Base-by-base conservation (phyloP, 2,797 vertebrate genomes). In the Gadopsis bispinosus region DNA sequence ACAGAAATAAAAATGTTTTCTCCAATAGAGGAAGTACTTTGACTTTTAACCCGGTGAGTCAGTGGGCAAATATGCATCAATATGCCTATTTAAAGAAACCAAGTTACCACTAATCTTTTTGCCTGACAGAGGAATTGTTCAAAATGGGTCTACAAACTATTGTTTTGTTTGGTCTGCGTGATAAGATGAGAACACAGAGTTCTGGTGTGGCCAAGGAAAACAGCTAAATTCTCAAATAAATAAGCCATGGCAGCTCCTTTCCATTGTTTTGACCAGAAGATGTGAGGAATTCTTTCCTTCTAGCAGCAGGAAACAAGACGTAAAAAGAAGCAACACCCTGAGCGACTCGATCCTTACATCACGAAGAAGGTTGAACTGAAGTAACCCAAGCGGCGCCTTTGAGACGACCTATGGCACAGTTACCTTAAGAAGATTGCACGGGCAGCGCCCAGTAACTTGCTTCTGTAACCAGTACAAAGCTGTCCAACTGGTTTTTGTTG, bases 261-360 rank as follows among this genome's bases (percentile, higher is more conserved):
- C 77, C 80, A 84, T 91, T 94, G 88, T 91, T 92, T 86, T 85
- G 79, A 85, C 76, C 53, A 45, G 43, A 68, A 81, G 83, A 92
- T 87, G 79, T 81, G 81, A 91, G 63, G 85, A 80, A 74, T 87
- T 83, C 68, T 80, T 84, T 66, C 71, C 64, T 73, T 48, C 66
- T 20, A 62, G 60, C 83, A 80, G 81, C 87, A n/a, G 79, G 87
- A 87, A 53, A 65, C 47, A 19, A 79, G 55, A 78, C 17, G 60
- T 55, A 79, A 51, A n/a, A 26, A 66, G 65, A 37, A 75, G 79
- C 2, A 88, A 86, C 85, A 86, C 87, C 84, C 82, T 14, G 56
- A 70, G 67, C 37, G 62, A 80, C 69, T 81, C 22, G 43, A 50
- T 45, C 51, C 59, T 83, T 79, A 45, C 75, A 78, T 83, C 80